phyloP scores from a whole-genome alignment of 2,888 invertebrate species.

The Harpagoxenus sublaevis region DNA sequence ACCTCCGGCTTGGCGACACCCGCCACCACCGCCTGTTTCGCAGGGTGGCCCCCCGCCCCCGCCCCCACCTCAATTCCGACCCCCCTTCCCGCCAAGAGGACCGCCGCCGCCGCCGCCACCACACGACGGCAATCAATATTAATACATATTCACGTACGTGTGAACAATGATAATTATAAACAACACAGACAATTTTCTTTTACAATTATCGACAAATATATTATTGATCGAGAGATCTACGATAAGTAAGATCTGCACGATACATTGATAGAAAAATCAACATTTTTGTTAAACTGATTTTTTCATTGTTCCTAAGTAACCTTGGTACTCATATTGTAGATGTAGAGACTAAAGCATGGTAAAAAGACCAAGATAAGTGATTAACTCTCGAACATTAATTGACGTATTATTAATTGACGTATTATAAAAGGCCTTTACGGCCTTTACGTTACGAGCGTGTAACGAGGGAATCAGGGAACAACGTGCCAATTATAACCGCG shows the following conservation, averaged over 20 bases:
- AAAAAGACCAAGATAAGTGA: not conserved
- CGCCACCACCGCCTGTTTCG: slow-evolving; percentile 88
- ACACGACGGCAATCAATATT: slow-evolving; percentile 81
- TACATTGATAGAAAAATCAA: not conserved
- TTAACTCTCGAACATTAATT: not conserved
- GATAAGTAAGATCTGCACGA: not conserved
- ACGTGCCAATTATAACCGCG: not conserved
- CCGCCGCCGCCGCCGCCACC: slow-evolving; percentile 91
- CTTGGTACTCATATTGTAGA: not conserved
- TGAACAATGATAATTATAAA: not conserved
- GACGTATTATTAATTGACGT: not conserved
- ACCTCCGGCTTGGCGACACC: slow-evolving; percentile 90
- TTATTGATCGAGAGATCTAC: not conserved
- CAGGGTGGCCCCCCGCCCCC: slow-evolving; percentile 88
- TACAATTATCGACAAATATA: not conserved
- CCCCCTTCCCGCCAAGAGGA: slow-evolving; percentile 90
- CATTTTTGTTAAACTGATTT: not conserved
- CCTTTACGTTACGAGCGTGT: not conserved
- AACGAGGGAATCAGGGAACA: not conserved
- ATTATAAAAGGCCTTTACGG: no score
- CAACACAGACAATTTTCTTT: not conserved
- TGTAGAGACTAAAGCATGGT: not conserved
- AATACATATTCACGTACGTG: slow-evolving; percentile 22
- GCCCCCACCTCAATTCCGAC: slow-evolving; percentile 88
- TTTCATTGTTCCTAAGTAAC: not conserved